A percentile compares a stretch with the other conserved stretches of the same genome.
phyloP scores from a whole-genome alignment of 2,888 invertebrate species.

The Priocnemis perturbator region DNA sequence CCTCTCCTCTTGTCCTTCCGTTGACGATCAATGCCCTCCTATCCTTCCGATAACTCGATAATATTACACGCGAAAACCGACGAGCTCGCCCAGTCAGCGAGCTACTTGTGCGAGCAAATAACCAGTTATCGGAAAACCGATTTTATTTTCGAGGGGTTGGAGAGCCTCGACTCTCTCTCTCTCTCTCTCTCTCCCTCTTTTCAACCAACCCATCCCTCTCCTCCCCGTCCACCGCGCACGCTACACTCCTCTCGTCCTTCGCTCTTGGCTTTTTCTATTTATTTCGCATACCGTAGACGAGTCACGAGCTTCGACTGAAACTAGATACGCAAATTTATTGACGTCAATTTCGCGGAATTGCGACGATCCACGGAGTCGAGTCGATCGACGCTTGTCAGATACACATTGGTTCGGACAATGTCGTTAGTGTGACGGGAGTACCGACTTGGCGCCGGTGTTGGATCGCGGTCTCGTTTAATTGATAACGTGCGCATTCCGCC shows the following conservation, averaged over 20 bases:
- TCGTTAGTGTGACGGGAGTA: too few species aligned
- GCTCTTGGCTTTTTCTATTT: conserved; percentile 12
- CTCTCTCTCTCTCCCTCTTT: conserved; percentile 12
- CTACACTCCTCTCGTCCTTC: not conserved
- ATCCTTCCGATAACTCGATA: conserved; percentile 69
- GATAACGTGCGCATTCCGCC: too few species aligned
- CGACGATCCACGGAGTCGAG: not conserved
- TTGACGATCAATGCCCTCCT: conserved; percentile 58
- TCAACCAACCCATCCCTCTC: not conserved
- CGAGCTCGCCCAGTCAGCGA: conserved; percentile 70
- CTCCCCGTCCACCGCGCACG: not conserved
- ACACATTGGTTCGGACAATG: too few species aligned
- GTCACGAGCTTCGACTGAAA: conserved; percentile 26
- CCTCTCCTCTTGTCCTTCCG: conserved; percentile 35
- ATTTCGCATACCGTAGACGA: conserved; percentile 13
- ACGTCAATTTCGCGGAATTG: conserved; percentile 4
- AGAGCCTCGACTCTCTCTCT: conserved; percentile 23
- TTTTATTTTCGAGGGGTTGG: conserved; percentile 67
- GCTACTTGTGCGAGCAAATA: conserved; percentile 72
- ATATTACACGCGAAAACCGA: conserved; percentile 72
- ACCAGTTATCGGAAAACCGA: conserved; percentile 72
- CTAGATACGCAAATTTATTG: conserved; percentile 29
- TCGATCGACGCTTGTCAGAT: not conserved
- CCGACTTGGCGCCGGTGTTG: too few species aligned
- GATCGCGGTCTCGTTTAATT: too few species aligned